These are phyloP conservation scores for Choristoneura rosaceana DNA, from an alignment of 2,888 invertebrate genomes.

Conservation along the genomic window DNA sequence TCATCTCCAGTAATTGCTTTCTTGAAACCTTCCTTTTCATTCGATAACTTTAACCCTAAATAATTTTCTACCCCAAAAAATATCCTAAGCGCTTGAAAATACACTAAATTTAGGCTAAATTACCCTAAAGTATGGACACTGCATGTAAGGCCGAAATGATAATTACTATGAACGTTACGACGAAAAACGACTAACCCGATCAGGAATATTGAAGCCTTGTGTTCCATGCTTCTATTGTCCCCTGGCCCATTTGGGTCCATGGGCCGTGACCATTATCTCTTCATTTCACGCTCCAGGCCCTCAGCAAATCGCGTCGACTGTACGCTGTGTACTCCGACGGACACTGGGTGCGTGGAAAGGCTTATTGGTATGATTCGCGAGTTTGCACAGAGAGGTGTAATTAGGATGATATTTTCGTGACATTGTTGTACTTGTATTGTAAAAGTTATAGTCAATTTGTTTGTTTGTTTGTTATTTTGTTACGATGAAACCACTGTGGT, in stretches of 20 bases:
- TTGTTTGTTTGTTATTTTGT: no score
- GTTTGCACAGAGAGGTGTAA: background rate
- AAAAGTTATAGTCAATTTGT: no score
- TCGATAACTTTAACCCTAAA: no score
- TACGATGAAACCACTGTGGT: no score
- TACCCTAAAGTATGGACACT: no score
- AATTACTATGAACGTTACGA: no score
- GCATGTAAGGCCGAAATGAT: no score
- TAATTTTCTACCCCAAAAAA: no score
- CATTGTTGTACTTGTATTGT: background rate
- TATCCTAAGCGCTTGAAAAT: no score
- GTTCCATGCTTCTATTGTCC: conserved; percentile 28
- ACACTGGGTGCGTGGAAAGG: conserved; percentile 10
- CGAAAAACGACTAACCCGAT: background rate
- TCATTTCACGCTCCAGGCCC: conserved; percentile 65
- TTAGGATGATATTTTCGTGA: background rate
- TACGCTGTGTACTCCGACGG: background rate
- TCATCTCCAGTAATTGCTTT: no score
- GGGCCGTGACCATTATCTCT: conserved; percentile 51
- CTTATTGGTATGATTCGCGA: background rate
- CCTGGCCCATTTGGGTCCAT: conserved; percentile 41
- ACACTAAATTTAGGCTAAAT: no score
- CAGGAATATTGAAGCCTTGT: background rate
- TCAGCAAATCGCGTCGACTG: conserved; percentile 52
- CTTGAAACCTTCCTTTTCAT: no score